phyloP scores from a whole-genome alignment of 1,140 invertebrate genomes.

The Capitella teleta region DNA sequence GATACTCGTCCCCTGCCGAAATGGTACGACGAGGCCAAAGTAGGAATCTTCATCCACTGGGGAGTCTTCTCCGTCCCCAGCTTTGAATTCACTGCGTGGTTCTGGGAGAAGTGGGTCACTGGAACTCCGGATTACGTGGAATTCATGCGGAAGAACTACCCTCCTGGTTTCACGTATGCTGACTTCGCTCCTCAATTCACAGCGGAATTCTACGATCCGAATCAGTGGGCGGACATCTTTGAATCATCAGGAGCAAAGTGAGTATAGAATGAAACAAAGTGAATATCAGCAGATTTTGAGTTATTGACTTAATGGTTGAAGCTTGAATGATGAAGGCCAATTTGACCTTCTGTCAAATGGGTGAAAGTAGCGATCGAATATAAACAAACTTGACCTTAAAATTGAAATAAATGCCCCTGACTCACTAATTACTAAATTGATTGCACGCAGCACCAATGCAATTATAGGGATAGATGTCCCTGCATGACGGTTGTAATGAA shows the following conservation, averaged over 20 bases:
- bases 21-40: constrained; percentile 42
- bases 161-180: constrained; percentile 32
- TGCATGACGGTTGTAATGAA: too few relatives aligned
- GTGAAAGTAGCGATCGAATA: too few relatives aligned
- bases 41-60: constrained; percentile 45
- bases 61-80: constrained; percentile 41
- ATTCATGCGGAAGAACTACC: constrained; percentile 32
- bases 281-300: too few relatives aligned
- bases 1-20: constrained; percentile 36
- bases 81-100: constrained; percentile 31
- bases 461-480: too few relatives aligned
- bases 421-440: too few relatives aligned
- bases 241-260: constrained; percentile 30
- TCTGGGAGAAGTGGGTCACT: constrained; percentile 25
- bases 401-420: too few relatives aligned
- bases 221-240: constrained; percentile 30
- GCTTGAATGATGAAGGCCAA: too few relatives aligned
- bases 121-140: constrained; percentile 5
- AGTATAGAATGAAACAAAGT: too few relatives aligned
- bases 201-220: constrained; percentile 29
- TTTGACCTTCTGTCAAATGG: too few relatives aligned
- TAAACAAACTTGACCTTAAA: too few relatives aligned
- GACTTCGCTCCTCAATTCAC: constrained; percentile 32
- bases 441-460: too few relatives aligned
- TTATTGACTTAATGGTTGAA: too few relatives aligned